Base-by-base conservation (phyloP, 1,140 invertebrate species). In the Atopsyche davidsoni region DNA sequence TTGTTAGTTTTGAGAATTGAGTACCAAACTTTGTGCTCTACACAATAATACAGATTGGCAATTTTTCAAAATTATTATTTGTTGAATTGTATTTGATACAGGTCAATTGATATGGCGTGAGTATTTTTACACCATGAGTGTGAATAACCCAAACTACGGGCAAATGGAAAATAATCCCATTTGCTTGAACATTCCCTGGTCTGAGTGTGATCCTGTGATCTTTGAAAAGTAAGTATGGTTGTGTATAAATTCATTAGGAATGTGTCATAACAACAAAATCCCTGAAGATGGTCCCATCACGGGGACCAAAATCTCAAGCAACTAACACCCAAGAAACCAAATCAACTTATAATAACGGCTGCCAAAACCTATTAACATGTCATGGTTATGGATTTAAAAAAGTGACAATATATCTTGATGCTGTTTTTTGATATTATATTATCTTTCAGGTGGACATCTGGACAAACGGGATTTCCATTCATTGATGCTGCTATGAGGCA, bases 41-140 rank as follows among this genome's bases (percentile, higher is more conserved):
- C n/a, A n/a, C n/a, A n/a, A n/a, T n/a, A n/a, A n/a, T n/a, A n/a
- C n/a, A n/a, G n/a, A n/a, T n/a, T n/a, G n/a, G n/a, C n/a, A n/a
- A n/a, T n/a, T n/a, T n/a, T n/a, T n/a, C n/a, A n/a, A n/a, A n/a
- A n/a, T n/a, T n/a, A n/a, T n/a, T n/a, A n/a, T n/a, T n/a, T n/a
- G n/a, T n/a, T n/a, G n/a, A n/a, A n/a, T 17, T 57, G 61, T 3
- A 58, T 67, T 76, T 62, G 68, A 75, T 62, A 75, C 78, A 50
- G 83, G 73, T 0, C 85, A 88, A 59, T 63, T 87, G n/a, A 79
- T 87, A 25, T 87, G 85, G 85, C 67, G 86, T 21, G 86, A 89
- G 60, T 88, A 86, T 60, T 89, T 87, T 64, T 89, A 88, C 62
- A 82, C 77, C 48, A 85, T 76, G 83, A 85, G 73, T 60, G 81